Conservation (phyloP, 2,113 vertebrate genomes). For the Sula dactylatra region DNA sequence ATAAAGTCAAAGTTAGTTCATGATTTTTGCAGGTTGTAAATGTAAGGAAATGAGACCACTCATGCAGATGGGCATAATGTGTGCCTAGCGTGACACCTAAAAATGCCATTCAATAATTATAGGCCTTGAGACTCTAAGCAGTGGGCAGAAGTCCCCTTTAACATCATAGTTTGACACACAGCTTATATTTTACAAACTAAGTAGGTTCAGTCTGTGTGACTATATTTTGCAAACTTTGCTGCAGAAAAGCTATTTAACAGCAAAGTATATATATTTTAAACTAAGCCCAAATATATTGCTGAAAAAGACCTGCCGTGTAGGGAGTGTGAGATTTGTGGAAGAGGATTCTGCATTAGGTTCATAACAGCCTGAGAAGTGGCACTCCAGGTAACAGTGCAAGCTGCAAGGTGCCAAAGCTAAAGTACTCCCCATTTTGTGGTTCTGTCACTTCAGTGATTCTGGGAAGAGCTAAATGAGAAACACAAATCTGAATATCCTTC, state of each 20-base stretch:
- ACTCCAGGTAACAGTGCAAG: too few relatives aligned
- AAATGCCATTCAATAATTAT: neutral
- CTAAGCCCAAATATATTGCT: neutral
- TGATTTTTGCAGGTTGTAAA: constrained; percentile 34
- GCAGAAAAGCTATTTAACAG: neutral
- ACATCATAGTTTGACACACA: neutral
- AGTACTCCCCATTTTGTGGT: neutral
- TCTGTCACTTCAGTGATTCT: neutral
- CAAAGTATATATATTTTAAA: neutral
- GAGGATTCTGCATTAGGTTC: neutral
- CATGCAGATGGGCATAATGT: neutral
- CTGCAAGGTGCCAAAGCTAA: neutral
- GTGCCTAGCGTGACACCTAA: neutral
- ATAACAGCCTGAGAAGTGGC: neutral
- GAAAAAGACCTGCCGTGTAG: neutral
- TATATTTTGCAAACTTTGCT: neutral
- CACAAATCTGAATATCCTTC: neutral
- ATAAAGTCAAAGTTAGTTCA: constrained; percentile 21
- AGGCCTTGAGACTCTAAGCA: neutral
- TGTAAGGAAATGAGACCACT: constrained; percentile 57
- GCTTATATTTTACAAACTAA: neutral
- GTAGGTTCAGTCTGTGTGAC: neutral
- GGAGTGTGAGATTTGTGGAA: neutral
- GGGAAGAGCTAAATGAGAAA: neutral
- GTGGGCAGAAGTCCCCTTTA: neutral